Evolutionary conservation across 2,113 vertebrate species (phyloP).

Genomic region (Mustelus asterias): DNA sequence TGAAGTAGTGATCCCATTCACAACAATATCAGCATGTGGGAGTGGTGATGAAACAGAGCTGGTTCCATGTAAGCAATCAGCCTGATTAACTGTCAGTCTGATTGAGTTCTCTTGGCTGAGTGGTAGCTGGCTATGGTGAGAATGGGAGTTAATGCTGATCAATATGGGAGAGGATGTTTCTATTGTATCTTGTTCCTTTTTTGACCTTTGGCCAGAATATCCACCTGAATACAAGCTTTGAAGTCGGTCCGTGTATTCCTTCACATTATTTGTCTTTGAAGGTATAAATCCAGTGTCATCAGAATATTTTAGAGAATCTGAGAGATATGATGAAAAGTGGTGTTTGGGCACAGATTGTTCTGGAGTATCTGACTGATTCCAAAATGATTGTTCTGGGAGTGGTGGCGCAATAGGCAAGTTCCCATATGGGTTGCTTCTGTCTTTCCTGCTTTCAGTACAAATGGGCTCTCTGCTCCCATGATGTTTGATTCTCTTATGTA

Average conservation of each 20-base stretch:
- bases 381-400: background rate
- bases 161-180: background rate
- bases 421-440: background rate
- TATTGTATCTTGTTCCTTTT: background rate
- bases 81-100: no score
- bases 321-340: background rate
- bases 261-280: background rate
- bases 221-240: background rate
- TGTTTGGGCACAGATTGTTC: background rate
- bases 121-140: background rate
- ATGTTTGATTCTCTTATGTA: background rate
- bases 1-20: background rate
- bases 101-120: background rate
- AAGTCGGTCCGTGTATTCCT: background rate
- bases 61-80: background rate
- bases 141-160: background rate
- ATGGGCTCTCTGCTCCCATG: background rate
- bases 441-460: background rate
- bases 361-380: background rate
- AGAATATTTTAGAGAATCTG: background rate
- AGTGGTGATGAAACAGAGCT: background rate
- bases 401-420: conserved; percentile 16
- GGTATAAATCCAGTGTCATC: background rate
- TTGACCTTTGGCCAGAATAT: background rate
- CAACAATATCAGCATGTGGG: background rate